Percentiles rank a stretch among this genome's conserved stretches.
phyloP scores from a whole-genome alignment of 2,113 vertebrate genomes.

The Centrocercus urophasianus region DNA sequence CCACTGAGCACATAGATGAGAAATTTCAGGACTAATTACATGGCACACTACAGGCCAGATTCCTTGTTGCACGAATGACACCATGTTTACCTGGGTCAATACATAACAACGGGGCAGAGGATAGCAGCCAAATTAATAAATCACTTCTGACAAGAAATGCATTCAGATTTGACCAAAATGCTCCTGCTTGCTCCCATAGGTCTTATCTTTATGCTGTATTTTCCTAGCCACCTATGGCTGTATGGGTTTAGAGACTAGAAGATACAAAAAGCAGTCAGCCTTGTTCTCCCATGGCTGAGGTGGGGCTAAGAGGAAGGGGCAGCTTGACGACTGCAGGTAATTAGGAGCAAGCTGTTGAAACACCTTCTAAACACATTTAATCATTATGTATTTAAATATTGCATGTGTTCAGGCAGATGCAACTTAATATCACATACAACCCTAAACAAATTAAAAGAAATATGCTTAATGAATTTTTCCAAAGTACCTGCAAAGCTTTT shows the following conservation, averaged over 20 bases:
- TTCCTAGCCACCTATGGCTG: not conserved
- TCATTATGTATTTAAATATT: not conserved
- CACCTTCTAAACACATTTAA: slow-evolving; percentile 7
- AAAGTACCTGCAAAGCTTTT: not conserved
- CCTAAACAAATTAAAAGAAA: not conserved
- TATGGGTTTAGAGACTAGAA: not conserved
- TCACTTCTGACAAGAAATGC: not conserved
- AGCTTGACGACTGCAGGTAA: not conserved
- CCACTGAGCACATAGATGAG: not conserved
- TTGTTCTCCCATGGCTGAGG: slow-evolving; percentile 24
- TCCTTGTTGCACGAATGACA: not conserved
- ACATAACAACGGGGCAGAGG: not conserved
- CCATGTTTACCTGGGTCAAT: accelerated
- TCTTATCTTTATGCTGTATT: not conserved
- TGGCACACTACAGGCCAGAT: not conserved
- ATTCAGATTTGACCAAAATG: not conserved
- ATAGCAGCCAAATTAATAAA: not conserved
- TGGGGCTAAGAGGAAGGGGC: not conserved
- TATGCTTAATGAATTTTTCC: not conserved
- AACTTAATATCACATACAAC: not conserved
- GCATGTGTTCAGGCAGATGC: not conserved
- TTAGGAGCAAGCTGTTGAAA: not conserved
- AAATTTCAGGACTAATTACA: not conserved
- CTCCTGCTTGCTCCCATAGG: not conserved
- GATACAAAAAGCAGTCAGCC: not conserved